Percentiles rank a stretch among this genome's conserved stretches.
These are phyloP conservation scores for Cheilosia urbana DNA, from an alignment of 2,888 invertebrate genomes.

Conservation along the genomic window DNA sequence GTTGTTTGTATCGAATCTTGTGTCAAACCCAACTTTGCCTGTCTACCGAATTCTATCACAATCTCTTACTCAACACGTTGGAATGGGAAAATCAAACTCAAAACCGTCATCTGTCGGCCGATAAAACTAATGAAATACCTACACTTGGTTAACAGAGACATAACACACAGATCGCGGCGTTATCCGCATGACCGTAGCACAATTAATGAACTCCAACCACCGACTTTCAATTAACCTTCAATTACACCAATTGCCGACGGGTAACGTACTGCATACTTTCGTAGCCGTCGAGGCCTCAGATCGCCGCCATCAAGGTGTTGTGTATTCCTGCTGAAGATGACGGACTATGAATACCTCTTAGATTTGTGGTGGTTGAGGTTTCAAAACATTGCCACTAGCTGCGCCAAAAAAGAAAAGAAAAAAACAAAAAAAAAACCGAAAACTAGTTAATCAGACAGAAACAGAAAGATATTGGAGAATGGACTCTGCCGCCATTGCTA, in stretches of 20 bases:
- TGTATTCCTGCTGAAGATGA: constrained; percentile 8
- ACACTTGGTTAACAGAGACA: constrained; percentile 47
- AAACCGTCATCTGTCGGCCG: constrained; percentile 14
- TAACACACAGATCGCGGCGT: constrained; percentile 15
- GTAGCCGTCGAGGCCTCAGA: constrained; percentile 1
- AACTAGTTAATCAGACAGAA: not conserved
- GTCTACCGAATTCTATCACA: constrained; percentile 11
- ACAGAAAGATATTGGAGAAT: constrained; percentile 9
- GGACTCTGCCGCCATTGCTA: not conserved
- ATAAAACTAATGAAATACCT: constrained; percentile 47
- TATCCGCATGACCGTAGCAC: constrained; percentile 48
- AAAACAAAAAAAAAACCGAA: not conserved
- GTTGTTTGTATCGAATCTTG: constrained; percentile 23
- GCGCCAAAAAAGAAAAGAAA: not conserved
- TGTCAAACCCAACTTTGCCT: not conserved
- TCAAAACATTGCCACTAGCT: constrained; percentile 31
- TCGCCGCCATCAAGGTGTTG: constrained; percentile 24
- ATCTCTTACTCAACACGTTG: constrained; percentile 9
- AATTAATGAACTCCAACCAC: constrained; percentile 64
- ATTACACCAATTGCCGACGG: constrained; percentile 60
- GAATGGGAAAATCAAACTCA: constrained; percentile 1
- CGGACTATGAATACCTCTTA: constrained; percentile 12
- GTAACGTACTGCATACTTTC: constrained; percentile 15
- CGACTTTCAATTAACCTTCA: constrained; percentile 74
- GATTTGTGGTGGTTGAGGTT: constrained; percentile 20